A percentile compares a stretch with the other conserved stretches of the same genome.
phyloP scores from a whole-genome alignment of 2,113 vertebrate species.

The Lethenteron reissneri region DNA sequence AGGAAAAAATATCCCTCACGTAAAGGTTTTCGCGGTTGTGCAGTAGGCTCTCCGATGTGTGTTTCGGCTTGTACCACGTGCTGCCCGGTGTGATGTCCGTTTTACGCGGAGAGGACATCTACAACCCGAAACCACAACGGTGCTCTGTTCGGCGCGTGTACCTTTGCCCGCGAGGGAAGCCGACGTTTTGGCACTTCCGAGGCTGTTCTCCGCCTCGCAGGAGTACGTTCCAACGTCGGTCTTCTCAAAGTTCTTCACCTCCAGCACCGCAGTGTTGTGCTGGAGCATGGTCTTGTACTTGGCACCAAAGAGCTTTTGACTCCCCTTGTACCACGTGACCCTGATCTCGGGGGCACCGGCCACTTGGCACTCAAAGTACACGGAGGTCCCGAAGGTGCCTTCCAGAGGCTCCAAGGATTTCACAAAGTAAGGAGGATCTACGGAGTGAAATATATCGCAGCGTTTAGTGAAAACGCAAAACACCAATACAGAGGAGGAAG shows the following conservation, averaged over 20 bases:
- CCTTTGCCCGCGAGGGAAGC: too few relatives aligned
- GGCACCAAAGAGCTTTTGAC: not conserved
- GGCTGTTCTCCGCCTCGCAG: not conserved
- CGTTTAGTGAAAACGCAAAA: too few relatives aligned
- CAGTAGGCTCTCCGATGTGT: too few relatives aligned
- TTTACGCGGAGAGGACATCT: too few relatives aligned
- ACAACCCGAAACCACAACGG: too few relatives aligned
- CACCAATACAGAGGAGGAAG: too few relatives aligned
- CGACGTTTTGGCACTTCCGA: not conserved
- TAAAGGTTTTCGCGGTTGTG: too few relatives aligned
- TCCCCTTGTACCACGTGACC: conserved; percentile 55
- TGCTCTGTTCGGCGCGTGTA: too few relatives aligned
- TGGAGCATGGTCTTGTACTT: conserved; percentile 2
- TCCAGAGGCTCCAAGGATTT: conserved; percentile 52
- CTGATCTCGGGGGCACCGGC: conserved; percentile 71
- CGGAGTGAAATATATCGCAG: not conserved
- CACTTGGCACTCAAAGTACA: conserved; percentile 68
- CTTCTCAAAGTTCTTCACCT: not conserved
- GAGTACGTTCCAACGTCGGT: not conserved
- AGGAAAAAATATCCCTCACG: too few relatives aligned
- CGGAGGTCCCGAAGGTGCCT: conserved; percentile 51
- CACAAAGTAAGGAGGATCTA: conserved; percentile 70
- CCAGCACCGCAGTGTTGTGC: conserved; percentile 3
- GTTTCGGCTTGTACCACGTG: too few relatives aligned
- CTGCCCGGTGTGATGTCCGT: too few relatives aligned